Base-by-base conservation (phyloP, 1,140 invertebrate genomes). In the Drosophila repleta region DNA sequence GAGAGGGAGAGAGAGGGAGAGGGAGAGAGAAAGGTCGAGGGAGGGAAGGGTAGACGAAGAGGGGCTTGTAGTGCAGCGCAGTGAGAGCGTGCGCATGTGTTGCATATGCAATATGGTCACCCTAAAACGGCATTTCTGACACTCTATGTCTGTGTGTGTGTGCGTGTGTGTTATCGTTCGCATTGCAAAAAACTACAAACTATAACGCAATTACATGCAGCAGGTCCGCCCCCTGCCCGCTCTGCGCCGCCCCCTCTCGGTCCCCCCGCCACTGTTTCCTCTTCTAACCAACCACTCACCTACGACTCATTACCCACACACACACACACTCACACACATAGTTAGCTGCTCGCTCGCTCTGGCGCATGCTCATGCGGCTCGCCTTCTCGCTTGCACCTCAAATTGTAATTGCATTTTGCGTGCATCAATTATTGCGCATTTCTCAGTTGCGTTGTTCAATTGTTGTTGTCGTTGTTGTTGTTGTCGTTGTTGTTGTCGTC, bases 371-470 rank as follows among this genome's bases (percentile, higher is more conserved):
- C n/a, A 17, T 21, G 8, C 53, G 49, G 56, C 67, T 17, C 11
- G 53, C 79, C 39, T 1, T 73, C 51, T 68, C 61, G 61, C 71
- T 78, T 62, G 51, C 68, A 56, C 68, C 67, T 56, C 17, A 56
- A 63, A 39, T 63, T 57, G 63, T 77, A 74, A 83, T 88, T 87
- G 66, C 79, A 88, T 89, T 88, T 88, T 88, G 84, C 83, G 83
- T 88, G 83, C 83, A 79, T 88, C 83, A 88, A 88, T 87, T 88
- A 88, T 87, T 87, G 83, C 83, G 72, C 83, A 87, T 87, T 87
- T 87, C 67, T 71, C 70, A 79, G 83, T 87, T 88, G 78, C 83
- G 78, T 79, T 82, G 67, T 82, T 87, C 66, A 58, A 77, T 67
- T 85, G 76, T 70, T 64, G 61, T 20, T 57, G 57, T 13, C 64